Evolutionary conservation across 2,113 vertebrate genomes (phyloP).

Genomic region (Glareola pratincola): DNA sequence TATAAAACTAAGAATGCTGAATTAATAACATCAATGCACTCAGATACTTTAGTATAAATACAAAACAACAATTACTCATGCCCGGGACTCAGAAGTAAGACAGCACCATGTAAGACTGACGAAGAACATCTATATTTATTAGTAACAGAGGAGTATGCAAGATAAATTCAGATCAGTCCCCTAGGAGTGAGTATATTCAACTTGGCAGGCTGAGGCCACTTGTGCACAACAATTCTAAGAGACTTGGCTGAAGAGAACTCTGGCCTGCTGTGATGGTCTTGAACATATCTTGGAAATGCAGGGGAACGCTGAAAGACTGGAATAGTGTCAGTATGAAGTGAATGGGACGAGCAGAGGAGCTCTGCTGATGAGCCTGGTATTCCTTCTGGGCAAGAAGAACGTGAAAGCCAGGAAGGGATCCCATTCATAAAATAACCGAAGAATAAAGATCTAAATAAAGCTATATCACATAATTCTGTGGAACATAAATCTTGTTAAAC

Average conservation of each 20-base stretch:
- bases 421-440: not conserved
- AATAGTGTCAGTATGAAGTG: not conserved
- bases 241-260: conserved; percentile 31
- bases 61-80: not conserved
- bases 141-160: conserved; percentile 26
- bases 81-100: conserved; percentile 13
- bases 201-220: conserved; percentile 18
- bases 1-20: not conserved
- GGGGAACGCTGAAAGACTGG: not conserved
- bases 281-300: not conserved
- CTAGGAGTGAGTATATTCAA: conserved; percentile 15
- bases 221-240: not conserved
- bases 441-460: conserved; percentile 18
- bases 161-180: conserved; percentile 30
- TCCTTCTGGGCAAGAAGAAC: not conserved
- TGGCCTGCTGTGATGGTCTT: conserved; percentile 43
- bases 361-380: not conserved
- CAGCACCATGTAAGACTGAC: not conserved
- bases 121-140: conserved; percentile 35
- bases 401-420: not conserved
- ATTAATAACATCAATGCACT: not conserved
- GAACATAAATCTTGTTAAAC: conserved; percentile 1
- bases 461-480: not conserved
- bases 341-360: not conserved
- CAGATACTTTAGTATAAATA: not conserved